Evolutionary conservation across 2,113 vertebrate species (phyloP).

Genomic region (Dissostichus mawsoni): DNA sequence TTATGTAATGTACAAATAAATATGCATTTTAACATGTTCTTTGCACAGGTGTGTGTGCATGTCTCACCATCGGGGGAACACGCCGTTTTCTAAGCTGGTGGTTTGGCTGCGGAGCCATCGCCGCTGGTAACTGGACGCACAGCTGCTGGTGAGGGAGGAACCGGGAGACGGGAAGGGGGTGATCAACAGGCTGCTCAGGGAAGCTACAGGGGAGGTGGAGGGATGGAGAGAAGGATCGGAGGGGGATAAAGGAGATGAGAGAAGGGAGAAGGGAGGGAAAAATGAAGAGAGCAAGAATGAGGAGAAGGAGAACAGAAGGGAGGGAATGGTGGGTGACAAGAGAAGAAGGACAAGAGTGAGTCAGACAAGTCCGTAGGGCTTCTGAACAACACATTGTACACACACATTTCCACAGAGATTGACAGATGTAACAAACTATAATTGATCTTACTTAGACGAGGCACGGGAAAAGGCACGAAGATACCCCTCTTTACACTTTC

Average conservation of each 20-base stretch:
- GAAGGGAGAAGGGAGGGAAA: not conserved
- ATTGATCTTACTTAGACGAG: slow-evolving; percentile 10
- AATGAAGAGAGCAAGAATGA: not conserved
- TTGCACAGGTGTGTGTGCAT: not conserved
- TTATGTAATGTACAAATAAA: not conserved
- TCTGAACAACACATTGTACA: slow-evolving; percentile 37
- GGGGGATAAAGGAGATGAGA: not conserved
- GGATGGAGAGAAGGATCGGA: not conserved
- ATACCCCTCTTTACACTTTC: no score
- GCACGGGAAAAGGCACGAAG: not conserved
- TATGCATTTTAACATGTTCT: not conserved
- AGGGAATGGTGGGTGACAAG: slow-evolving; percentile 35
- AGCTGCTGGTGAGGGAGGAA: slow-evolving; percentile 96
- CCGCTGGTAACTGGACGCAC: slow-evolving; percentile 97
- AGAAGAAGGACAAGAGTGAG: slow-evolving; percentile 45
- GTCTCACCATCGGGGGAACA: slow-evolving; percentile 96
- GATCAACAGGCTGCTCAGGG: slow-evolving; percentile 96
- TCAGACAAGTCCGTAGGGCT: slow-evolving; percentile 45
- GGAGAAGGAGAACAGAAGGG: slow-evolving; percentile 33
- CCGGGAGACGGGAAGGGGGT: slow-evolving; percentile 97
- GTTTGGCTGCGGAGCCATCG: slow-evolving; percentile 98
- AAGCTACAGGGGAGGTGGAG: slow-evolving; percentile 82
- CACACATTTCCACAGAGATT: slow-evolving; percentile 8
- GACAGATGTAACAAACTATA: slow-evolving; percentile 19
- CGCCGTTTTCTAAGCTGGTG: slow-evolving; percentile 97